Percentiles rank a stretch among this genome's conserved stretches.
Conservation (phyloP, 2,888 invertebrate species). For the Eristalis tenax region DNA sequence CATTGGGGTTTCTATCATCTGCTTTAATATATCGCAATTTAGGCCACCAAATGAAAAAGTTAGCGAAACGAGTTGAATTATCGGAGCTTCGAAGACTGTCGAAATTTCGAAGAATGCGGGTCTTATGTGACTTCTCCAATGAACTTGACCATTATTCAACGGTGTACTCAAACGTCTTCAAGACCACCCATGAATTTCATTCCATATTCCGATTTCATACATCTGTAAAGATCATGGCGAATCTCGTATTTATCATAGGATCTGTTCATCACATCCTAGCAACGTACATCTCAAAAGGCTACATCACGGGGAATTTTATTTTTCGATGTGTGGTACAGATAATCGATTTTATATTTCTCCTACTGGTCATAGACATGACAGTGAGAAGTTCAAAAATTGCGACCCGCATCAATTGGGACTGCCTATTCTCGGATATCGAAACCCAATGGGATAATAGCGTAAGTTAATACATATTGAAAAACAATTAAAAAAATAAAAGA, state of each 20-base stretch:
- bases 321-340: conserved; percentile 74
- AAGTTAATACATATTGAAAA: conserved; percentile 48
- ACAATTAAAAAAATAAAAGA: not conserved
- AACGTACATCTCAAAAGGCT: conserved; percentile 65
- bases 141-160: conserved; percentile 74
- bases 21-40: not conserved
- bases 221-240: conserved; percentile 76
- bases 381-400: conserved; percentile 73
- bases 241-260: conserved; percentile 75
- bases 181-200: conserved; percentile 73
- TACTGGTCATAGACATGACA: conserved; percentile 75
- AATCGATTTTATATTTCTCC: conserved; percentile 74
- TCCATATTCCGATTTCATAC: conserved; percentile 75
- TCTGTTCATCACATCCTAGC: conserved; percentile 75
- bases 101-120: conserved; percentile 74
- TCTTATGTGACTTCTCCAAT: conserved; percentile 76
- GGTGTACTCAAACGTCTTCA: conserved; percentile 75
- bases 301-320: conserved; percentile 70
- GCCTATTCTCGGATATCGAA: conserved; percentile 76
- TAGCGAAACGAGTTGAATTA: not conserved
- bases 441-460: conserved; percentile 77
- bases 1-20: not conserved
- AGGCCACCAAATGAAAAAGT: not conserved
- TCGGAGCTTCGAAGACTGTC: conserved; percentile 45
- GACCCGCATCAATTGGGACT: conserved; percentile 74